These are phyloP conservation scores for Drosophila flavopinicola DNA, from an alignment of 2,888 invertebrate genomes.

Conservation along the genomic window DNA sequence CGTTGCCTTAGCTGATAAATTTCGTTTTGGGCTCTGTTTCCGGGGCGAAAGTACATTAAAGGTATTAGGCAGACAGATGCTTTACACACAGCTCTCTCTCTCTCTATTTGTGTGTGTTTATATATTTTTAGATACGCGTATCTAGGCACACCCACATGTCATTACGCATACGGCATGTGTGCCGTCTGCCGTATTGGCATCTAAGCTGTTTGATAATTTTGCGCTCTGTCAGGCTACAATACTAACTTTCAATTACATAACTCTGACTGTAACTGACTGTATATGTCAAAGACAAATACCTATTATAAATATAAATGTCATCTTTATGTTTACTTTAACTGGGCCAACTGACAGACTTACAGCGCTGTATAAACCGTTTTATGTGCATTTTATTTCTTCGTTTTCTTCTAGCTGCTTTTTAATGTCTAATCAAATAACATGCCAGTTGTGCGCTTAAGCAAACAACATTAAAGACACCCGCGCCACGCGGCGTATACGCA, in stretches of 20 bases:
- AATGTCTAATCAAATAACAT: constrained; percentile 65
- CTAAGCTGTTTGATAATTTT: constrained; percentile 51
- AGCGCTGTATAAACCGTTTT: constrained; percentile 37
- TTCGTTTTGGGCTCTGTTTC: constrained; percentile 31
- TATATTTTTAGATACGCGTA: constrained; percentile 26
- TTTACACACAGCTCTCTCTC: constrained; percentile 1
- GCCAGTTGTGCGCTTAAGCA: constrained; percentile 35
- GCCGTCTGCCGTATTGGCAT: constrained; percentile 24
- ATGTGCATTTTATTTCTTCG: constrained; percentile 11
- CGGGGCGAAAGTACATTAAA: constrained; percentile 53
- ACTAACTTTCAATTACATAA: constrained; percentile 65
- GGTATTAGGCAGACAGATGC: constrained; percentile 55
- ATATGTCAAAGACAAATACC: constrained; percentile 19
- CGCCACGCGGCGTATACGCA: constrained; percentile 53
- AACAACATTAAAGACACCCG: constrained; percentile 36
- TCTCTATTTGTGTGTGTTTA: not conserved
- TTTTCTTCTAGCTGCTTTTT: constrained; percentile 41
- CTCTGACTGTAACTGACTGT: not conserved
- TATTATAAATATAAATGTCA: constrained; percentile 39
- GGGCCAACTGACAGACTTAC: constrained; percentile 23
- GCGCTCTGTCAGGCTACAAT: constrained; percentile 39
- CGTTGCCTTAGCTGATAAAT: constrained; percentile 56
- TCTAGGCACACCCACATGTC: not conserved
- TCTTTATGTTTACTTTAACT: constrained; percentile 20
- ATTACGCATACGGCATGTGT: constrained; percentile 30